phyloP scores from a whole-genome alignment of 2,888 invertebrate species.

The Rapana venosa region DNA sequence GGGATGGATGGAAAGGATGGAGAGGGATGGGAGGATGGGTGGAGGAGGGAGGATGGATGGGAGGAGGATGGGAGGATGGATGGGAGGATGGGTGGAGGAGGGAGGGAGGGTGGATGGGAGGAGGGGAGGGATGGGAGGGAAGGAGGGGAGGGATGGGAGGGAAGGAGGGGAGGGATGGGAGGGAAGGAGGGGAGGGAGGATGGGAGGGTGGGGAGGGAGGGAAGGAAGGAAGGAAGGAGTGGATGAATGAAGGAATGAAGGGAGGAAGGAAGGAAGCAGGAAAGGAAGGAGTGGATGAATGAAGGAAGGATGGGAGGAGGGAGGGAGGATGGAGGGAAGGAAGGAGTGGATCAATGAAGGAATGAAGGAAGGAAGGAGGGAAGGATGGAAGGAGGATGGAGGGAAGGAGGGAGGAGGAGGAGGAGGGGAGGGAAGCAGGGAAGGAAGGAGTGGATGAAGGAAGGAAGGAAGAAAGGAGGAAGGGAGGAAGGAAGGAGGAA shows the following conservation, averaged over 20 bases:
- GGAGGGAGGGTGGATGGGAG: background rate
- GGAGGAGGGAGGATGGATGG: background rate
- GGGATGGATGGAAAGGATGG: background rate
- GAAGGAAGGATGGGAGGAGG: background rate
- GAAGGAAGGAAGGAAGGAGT: no score
- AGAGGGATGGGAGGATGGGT: background rate
- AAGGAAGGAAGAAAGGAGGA: no score
- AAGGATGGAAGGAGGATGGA: no score
- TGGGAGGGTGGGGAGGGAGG: background rate
- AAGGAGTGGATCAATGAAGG: no score
- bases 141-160: no score
- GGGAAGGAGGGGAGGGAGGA: background rate
- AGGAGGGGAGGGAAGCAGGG: no score
- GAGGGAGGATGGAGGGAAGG: background rate
- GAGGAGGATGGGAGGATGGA: background rate
- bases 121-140: no score
- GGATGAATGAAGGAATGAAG: background rate
- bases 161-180: background rate
- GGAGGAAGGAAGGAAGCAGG: background rate
- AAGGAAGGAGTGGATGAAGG: no score
- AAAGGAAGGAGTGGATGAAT: background rate
- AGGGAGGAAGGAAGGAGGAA: background rate
- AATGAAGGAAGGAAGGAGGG: no score
- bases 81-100: background rate
- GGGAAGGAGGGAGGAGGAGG: no score